Evolutionary conservation across 2,797 vertebrate genomes (phyloP), one percentile per base, ranked within the genome.

Genomic region (Eulemur mongoz): DNA sequence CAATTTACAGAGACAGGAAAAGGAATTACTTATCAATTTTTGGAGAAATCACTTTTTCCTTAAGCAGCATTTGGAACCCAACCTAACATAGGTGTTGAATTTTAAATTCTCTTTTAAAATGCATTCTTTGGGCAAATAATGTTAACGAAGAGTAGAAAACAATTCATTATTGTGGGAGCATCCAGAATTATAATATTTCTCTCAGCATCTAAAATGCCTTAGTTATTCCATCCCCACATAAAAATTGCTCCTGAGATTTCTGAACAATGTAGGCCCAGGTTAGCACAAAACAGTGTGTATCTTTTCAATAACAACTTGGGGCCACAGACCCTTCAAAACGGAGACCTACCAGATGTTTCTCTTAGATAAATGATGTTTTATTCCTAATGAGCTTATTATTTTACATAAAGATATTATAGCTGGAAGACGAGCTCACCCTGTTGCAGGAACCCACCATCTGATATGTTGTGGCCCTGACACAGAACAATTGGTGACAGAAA

Each of bases 41-140:
- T 85, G 23, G 38, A 90, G n/a, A 86, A 88, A 83, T 61, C 2
- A 80, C 22, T 75, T 70, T 95, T 78, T 15, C n/a, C 63, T 93
- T 61, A 85, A 25, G 38, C 32, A 80, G 38, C 63, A 82, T 79
- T 92, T 93, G 78, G 73, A 96, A 23, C 27, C 18, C 35, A 76
- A 50, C 32, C 48, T 78, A 89, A 86, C 38, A 70, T 63, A 88
- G 22, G 20, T 76, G 23, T 54, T 67, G 35, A 81, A 79, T 86
- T 93, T 93, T 69, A 91, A 96, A 76, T 88, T 89, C 48, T 76
- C 43, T 84, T 88, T 85, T 76, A 84, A 83, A 86, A 85, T 84
- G 38, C 0, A 50, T 76, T 72, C 22, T 92, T 79, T 78, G 27
- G 57, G 32, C 9, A 95, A 88, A 73, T 81, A 63, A 89, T 3